phyloP scores from a whole-genome alignment of 2,113 vertebrate genomes.

The Pardalotus punctatus region DNA sequence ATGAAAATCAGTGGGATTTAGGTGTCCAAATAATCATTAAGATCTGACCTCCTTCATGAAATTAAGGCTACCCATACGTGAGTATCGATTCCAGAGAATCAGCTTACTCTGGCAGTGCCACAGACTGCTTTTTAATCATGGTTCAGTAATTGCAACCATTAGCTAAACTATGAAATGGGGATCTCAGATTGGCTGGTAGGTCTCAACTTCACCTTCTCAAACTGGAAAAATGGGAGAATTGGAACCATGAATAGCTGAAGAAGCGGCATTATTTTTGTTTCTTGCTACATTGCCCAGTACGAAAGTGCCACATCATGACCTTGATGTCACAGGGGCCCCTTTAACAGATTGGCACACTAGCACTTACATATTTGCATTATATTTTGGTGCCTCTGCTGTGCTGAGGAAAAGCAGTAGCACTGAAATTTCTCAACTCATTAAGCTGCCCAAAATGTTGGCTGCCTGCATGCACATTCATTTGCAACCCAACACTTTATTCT shows the following conservation, averaged over 20 bases:
- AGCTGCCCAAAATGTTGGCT: neutral
- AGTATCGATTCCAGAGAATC: fast-evolving
- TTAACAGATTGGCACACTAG: neutral
- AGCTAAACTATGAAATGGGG: neutral
- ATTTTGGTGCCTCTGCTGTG: neutral
- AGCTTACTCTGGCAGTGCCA: neutral
- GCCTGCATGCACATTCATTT: neutral
- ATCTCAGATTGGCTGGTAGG: neutral
- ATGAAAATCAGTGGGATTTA: neutral
- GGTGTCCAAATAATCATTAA: neutral
- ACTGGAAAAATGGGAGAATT: neutral
- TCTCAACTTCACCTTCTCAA: neutral
- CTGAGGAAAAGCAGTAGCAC: neutral
- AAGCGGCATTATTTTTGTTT: neutral
- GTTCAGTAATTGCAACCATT: neutral
- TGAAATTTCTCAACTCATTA: neutral
- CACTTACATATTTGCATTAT: neutral
- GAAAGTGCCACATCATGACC: fast-evolving
- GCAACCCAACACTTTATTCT: neutral
- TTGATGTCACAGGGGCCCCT: neutral
- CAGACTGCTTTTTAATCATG: neutral
- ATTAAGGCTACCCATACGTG: neutral
- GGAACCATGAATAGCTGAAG: neutral
- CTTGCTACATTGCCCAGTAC: neutral
- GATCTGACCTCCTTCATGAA: neutral